These are phyloP conservation scores for Meandrusa payeni DNA, from an alignment of 2,888 invertebrate genomes.

Conservation along the genomic window DNA sequence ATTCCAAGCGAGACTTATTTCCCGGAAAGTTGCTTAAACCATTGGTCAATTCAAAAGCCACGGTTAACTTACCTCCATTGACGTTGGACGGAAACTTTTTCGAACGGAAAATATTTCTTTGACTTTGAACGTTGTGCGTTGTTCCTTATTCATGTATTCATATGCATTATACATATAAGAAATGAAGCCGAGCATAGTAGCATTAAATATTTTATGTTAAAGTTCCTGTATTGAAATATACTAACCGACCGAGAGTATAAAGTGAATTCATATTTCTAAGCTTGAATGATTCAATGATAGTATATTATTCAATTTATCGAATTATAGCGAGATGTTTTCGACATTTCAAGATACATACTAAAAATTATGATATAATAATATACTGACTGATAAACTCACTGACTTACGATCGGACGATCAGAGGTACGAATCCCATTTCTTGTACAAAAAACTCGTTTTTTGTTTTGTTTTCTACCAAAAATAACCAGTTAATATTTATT, in stretches of 20 bases:
- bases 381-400: too few species aligned
- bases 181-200: constrained; percentile 7
- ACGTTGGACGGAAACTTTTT: constrained; percentile 7
- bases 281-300: neutral
- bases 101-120: constrained; percentile 6
- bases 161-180: constrained; percentile 10
- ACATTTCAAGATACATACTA: too few species aligned
- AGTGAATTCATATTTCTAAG: neutral
- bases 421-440: too few species aligned
- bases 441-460: too few species aligned
- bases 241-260: constrained; percentile 8
- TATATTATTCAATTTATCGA: too few species aligned
- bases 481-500: too few species aligned
- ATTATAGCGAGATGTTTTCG: too few species aligned
- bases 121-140: constrained; percentile 13
- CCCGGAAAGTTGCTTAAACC: constrained; percentile 11
- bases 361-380: too few species aligned
- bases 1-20: constrained; percentile 3
- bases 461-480: too few species aligned
- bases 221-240: constrained; percentile 13
- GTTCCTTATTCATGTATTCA: constrained; percentile 13
- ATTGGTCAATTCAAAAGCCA: constrained; percentile 14
- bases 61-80: constrained; percentile 6
- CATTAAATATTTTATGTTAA: constrained; percentile 13
- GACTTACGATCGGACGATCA: too few species aligned